A percentile compares a stretch with the other conserved stretches of the same genome.
phyloP scores from a whole-genome alignment of 2,888 invertebrate species.

The Odiellus spinosus region DNA sequence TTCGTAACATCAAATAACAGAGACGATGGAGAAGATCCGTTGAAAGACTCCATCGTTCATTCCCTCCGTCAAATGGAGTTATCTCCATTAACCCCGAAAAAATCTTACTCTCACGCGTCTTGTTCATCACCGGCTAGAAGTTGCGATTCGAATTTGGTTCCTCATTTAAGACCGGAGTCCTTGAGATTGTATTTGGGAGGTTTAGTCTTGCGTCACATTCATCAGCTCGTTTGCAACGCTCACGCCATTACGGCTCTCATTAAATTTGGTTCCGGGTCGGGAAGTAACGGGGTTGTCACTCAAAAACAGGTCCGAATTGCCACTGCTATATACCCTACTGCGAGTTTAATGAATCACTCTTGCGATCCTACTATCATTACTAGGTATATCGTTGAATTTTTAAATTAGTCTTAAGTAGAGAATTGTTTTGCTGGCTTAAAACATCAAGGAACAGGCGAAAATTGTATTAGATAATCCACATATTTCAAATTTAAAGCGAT shows the following conservation, averaged over 20 bases:
- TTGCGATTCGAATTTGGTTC: too few relatives aligned
- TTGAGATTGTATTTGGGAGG: constrained; percentile 41
- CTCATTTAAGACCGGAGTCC: not conserved
- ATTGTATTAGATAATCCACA: too few relatives aligned
- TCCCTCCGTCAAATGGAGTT: too few relatives aligned
- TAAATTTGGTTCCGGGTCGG: constrained; percentile 8
- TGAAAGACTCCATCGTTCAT: too few relatives aligned
- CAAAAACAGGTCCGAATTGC: constrained; percentile 40
- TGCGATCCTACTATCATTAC: constrained; percentile 67
- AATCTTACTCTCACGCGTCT: too few relatives aligned
- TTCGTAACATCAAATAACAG: not conserved
- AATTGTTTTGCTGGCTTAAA: too few relatives aligned
- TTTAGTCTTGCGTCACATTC: constrained; percentile 53
- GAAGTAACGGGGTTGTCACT: constrained; percentile 10
- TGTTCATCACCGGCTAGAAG: too few relatives aligned
- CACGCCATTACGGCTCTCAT: constrained; percentile 43
- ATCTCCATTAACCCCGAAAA: too few relatives aligned
- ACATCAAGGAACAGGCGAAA: too few relatives aligned
- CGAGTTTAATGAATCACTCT: constrained; percentile 84
- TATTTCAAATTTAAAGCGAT: too few relatives aligned
- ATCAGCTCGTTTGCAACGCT: constrained; percentile 65
- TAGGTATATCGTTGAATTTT: constrained; percentile 42
- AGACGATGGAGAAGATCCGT: too few relatives aligned
- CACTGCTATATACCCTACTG: constrained; percentile 67
- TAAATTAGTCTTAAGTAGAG: constrained; percentile 19